Conservation (phyloP, 1,140 invertebrate genomes). For the Babylonia areolata region DNA sequence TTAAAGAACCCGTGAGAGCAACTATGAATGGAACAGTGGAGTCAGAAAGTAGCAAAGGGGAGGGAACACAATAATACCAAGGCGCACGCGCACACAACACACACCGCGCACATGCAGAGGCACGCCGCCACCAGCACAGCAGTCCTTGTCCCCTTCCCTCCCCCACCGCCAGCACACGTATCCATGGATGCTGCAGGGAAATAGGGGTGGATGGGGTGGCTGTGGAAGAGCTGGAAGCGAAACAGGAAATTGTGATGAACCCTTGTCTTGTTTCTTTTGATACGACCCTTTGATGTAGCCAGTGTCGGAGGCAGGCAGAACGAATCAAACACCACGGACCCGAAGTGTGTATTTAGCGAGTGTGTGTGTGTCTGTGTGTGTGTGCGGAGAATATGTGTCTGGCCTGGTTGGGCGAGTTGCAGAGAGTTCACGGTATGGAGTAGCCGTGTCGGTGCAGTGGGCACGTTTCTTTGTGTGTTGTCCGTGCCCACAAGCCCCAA, state of each 20-base stretch:
- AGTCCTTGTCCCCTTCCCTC: no score
- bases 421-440: constrained; percentile 24
- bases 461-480: constrained; percentile 16
- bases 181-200: no score
- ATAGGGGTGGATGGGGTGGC: no score
- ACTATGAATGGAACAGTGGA: no score
- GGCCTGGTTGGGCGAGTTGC: constrained; percentile 17
- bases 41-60: neutral
- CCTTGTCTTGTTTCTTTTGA: neutral
- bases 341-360: neutral
- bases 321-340: neutral
- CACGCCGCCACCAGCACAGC: no score
- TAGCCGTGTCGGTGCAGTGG: neutral
- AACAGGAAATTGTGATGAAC: neutral
- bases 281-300: neutral
- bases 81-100: neutral
- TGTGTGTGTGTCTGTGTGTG: constrained; percentile 23
- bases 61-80: neutral
- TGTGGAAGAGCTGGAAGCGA: neutral
- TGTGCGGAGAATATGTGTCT: constrained; percentile 10
- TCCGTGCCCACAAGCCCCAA: neutral
- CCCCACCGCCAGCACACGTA: no score
- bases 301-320: constrained; percentile 15
- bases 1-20: no score
- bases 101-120: no score